phyloP scores from a whole-genome alignment of 1,140 invertebrate genomes.

The Nasonia longicornis region DNA sequence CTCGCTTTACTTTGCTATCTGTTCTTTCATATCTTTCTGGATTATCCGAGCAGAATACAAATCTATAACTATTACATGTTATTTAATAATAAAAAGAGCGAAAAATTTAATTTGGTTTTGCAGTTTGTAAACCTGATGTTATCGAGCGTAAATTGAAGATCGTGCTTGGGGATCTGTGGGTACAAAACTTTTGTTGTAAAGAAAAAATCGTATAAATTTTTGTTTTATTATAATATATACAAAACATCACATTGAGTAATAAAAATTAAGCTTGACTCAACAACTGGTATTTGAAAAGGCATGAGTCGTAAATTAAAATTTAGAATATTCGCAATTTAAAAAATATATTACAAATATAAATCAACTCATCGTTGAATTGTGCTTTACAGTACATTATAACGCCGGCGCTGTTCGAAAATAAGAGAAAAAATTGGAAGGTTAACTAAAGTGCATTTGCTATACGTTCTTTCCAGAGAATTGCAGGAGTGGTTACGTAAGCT shows the following conservation, averaged over 20 bases:
- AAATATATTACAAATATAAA: constrained; percentile 32
- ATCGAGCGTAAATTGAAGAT: neutral
- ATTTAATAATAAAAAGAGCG: constrained; percentile 48
- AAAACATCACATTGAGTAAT: constrained; percentile 51
- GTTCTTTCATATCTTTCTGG: neutral
- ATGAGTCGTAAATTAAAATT: constrained; percentile 16
- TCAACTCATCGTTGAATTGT: constrained; percentile 10
- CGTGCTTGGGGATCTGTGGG: neutral
- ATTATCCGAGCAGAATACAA: constrained; percentile 39
- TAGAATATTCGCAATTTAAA: constrained; percentile 4
- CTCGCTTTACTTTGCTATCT: neutral
- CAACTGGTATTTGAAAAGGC: constrained; percentile 26
- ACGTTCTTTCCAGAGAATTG: constrained; percentile 9
- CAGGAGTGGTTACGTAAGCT: constrained; percentile 21
- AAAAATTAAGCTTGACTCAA: constrained; percentile 44
- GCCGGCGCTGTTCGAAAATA: constrained; percentile 18
- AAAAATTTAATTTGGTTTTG: constrained; percentile 28
- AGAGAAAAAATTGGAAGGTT: constrained; percentile 8
- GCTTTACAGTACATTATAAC: constrained; percentile 15
- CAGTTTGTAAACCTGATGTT: neutral
- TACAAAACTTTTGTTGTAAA: constrained; percentile 7
- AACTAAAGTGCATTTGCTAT: constrained; percentile 19
- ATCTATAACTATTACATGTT: constrained; percentile 43
- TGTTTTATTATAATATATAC: constrained; percentile 49
- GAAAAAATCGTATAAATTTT: constrained; percentile 37